phyloP scores from a whole-genome alignment of 2,888 invertebrate species.

The Ferrisia virgata region DNA sequence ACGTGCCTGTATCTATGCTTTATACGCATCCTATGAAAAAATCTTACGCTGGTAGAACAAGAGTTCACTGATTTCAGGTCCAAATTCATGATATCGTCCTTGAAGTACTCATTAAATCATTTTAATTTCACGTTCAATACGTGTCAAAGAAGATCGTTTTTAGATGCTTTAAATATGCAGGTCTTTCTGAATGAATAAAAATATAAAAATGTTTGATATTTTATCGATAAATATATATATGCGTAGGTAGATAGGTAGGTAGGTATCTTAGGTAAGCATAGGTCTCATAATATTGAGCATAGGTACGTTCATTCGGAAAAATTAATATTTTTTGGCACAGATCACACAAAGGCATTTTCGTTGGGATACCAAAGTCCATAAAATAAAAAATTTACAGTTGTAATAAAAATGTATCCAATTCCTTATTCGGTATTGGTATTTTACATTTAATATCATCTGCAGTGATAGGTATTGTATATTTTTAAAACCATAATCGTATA shows the following conservation, averaged over 20 bases:
- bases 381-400: too few species aligned
- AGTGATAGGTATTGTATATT: too few species aligned
- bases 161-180: background rate
- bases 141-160: background rate
- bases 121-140: background rate
- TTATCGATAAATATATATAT: background rate
- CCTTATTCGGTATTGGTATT: too few species aligned
- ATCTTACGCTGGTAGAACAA: background rate
- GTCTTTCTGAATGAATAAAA: background rate
- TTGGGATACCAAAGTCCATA: too few species aligned
- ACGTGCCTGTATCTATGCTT: background rate
- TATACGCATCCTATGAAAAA: background rate
- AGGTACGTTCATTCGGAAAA: too few species aligned
- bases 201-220: background rate
- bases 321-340: too few species aligned
- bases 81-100: constrained; percentile 3
- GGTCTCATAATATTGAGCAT: too few species aligned
- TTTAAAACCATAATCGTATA: background rate
- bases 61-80: constrained; percentile 10
- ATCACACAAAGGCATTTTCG: too few species aligned
- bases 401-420: too few species aligned
- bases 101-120: background rate
- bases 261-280: too few species aligned
- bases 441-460: too few species aligned
- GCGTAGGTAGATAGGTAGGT: too few species aligned